These are phyloP conservation scores for Callosobruchus maculatus DNA, from an alignment of 2,888 invertebrate species.

Conservation along the genomic window DNA sequence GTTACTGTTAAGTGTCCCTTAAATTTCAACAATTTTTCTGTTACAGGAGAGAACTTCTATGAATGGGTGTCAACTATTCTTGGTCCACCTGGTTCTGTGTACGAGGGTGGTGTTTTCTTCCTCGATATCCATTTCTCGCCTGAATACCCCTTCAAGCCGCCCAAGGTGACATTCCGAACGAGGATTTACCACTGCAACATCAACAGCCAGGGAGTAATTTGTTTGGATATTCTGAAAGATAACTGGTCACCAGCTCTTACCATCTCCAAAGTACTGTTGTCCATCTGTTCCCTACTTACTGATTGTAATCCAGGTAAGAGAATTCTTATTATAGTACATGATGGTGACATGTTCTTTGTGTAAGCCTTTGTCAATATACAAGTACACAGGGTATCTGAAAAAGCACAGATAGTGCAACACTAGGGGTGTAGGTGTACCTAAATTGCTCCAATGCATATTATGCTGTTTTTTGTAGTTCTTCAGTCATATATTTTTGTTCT, in stretches of 20 bases:
- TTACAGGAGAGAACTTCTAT: conserved; percentile 76
- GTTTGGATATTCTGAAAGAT: conserved; percentile 95
- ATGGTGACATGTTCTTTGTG: too few species aligned
- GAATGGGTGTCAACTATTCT: conserved; percentile 97
- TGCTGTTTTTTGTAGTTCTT: too few species aligned
- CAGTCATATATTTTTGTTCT: too few species aligned
- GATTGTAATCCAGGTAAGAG: conserved; percentile 95
- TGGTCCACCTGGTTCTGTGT: conserved; percentile 92
- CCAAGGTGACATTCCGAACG: conserved; percentile 72
- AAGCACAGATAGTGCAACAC: too few species aligned
- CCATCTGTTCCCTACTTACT: conserved; percentile 95
- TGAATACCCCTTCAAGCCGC: conserved; percentile 97
- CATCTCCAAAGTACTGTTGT: conserved; percentile 94
- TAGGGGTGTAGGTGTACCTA: too few species aligned
- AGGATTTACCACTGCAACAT: conserved; percentile 99
- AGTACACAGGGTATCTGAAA: too few species aligned
- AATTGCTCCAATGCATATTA: too few species aligned
- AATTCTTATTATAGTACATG: background rate
- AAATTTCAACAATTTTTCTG: too few species aligned
- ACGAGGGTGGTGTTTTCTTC: conserved; percentile 98
- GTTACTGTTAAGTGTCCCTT: too few species aligned
- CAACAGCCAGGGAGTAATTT: conserved; percentile 97
- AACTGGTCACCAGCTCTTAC: conserved; percentile 99
- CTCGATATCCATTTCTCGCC: conserved; percentile 95
- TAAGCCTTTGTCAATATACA: too few species aligned